Evolutionary conservation across 2,888 invertebrate genomes (phyloP).

Genomic region (Cataglyphis cursor): DNA sequence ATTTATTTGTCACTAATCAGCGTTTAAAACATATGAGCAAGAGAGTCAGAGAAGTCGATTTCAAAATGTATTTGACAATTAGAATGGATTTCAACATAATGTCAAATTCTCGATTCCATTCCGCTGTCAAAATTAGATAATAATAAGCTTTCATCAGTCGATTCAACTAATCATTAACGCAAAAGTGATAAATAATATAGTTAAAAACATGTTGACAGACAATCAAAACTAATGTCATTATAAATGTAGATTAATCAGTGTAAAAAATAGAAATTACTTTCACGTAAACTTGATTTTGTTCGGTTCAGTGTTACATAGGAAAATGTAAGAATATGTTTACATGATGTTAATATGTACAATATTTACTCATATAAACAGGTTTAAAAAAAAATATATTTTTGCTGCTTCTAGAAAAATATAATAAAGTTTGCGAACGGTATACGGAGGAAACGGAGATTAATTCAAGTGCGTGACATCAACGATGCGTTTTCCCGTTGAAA

Average conservation of each 20-base stretch:
- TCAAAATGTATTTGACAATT: background rate
- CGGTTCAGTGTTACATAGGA: background rate
- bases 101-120: background rate
- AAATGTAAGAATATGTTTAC: background rate
- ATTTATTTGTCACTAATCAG: conserved; percentile 11
- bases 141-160: background rate
- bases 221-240: background rate
- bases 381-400: background rate
- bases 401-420: background rate
- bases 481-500: conserved; percentile 33
- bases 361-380: background rate
- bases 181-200: background rate
- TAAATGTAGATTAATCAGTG: background rate
- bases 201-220: background rate
- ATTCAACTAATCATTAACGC: background rate
- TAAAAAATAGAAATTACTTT: background rate
- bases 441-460: conserved; percentile 29
- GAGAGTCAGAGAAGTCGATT: background rate
- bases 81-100: background rate
- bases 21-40: background rate
- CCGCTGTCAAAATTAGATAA: background rate
- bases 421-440: background rate
- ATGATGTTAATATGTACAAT: background rate
- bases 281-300: background rate
- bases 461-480: conserved; percentile 22